phyloP scores from a whole-genome alignment of 2,888 invertebrate genomes.

The Chorisops tibialis region DNA sequence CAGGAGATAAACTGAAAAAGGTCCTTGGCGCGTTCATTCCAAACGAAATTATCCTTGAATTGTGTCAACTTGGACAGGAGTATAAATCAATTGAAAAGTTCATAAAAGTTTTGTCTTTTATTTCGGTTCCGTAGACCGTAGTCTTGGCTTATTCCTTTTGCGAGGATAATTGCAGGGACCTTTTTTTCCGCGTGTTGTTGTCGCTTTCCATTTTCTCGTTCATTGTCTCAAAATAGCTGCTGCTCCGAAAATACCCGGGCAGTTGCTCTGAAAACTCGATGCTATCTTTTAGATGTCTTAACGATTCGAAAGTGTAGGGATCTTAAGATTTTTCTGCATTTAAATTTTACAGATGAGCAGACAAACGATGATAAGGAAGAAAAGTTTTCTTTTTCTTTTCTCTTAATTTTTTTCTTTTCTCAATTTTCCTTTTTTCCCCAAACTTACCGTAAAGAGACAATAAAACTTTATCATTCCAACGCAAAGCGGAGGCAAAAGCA shows the following conservation, averaged over 20 bases:
- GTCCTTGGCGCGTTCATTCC: conserved; percentile 5
- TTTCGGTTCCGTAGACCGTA: background rate
- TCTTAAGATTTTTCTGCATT: conserved; percentile 26
- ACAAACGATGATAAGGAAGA: conserved; percentile 28
- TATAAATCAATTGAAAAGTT: conserved; percentile 34
- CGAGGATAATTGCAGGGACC: conserved; percentile 26
- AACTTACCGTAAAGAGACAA: background rate
- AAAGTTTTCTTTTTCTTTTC: conserved; percentile 23
- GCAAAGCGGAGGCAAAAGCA: background rate
- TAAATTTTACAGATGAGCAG: conserved; percentile 29
- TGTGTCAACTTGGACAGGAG: conserved; percentile 29
- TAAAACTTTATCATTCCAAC: conserved; percentile 2
- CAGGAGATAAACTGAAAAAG: background rate
- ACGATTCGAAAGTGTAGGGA: background rate
- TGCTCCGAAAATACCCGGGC: background rate
- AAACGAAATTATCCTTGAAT: conserved; percentile 25
- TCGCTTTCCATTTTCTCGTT: background rate
- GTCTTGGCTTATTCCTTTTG: conserved; percentile 2
- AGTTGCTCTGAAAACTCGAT: background rate
- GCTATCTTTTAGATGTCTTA: background rate
- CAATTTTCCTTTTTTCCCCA: too few relatives aligned
- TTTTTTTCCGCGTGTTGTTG: too few relatives aligned
- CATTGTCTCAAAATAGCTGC: background rate
- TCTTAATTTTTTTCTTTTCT: too few relatives aligned
- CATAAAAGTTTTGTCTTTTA: conserved; percentile 26